phyloP scores from a whole-genome alignment of 2,888 invertebrate species.

The Druceiella hillmani region DNA sequence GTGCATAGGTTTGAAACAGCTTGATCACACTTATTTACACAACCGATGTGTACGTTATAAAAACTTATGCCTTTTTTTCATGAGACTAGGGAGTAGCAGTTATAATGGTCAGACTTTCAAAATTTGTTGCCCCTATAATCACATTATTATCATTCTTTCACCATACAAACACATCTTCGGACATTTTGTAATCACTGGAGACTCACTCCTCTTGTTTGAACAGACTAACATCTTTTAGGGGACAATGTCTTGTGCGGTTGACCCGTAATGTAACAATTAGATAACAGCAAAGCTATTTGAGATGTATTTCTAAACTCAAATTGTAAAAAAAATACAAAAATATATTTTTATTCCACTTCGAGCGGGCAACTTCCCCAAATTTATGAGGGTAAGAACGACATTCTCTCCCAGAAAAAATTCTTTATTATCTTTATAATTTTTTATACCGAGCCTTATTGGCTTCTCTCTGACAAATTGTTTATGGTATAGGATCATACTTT shows the following conservation, averaged over 20 bases:
- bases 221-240: slow-evolving; percentile 17
- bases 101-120: too few relatives aligned
- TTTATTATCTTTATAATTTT: too few relatives aligned
- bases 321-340: slow-evolving; percentile 16
- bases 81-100: too few relatives aligned
- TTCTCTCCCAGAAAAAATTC: slow-evolving; percentile 11
- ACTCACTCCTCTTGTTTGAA: slow-evolving; percentile 14
- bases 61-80: too few relatives aligned
- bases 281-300: slow-evolving; percentile 14
- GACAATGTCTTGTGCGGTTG: slow-evolving; percentile 15
- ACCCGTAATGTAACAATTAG: slow-evolving; percentile 14
- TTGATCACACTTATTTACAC: slow-evolving; percentile 15
- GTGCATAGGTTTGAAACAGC: slow-evolving; percentile 13
- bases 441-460: slow-evolving; percentile 15
- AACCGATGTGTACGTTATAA: slow-evolving; percentile 14
- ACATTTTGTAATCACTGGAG: slow-evolving; percentile 13
- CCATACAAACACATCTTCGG: slow-evolving; percentile 16
- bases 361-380: too few relatives aligned
- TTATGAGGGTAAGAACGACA: slow-evolving; percentile 14
- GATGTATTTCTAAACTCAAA: slow-evolving; percentile 14
- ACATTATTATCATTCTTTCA: slow-evolving; percentile 16
- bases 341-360: slow-evolving; percentile 18
- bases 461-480: too few relatives aligned
- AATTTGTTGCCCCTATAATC: slow-evolving; percentile 16
- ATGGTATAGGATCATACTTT: too few relatives aligned